Percentiles rank a stretch among this genome's conserved stretches.
phyloP scores from a whole-genome alignment of 2,888 invertebrate species.

The Philhelius pedissequus region DNA sequence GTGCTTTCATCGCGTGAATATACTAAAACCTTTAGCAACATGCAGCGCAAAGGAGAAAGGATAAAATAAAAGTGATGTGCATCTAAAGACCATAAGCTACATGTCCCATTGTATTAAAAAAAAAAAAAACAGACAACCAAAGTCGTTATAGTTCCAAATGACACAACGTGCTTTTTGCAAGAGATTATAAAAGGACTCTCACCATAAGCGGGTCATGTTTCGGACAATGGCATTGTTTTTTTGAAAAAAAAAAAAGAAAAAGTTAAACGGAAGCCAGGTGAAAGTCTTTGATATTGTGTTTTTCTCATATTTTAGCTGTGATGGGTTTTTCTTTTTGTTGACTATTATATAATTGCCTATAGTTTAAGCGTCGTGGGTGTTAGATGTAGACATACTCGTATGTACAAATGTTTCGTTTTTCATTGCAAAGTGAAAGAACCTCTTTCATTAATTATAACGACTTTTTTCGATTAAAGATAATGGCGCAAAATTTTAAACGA shows the following conservation, averaged over 20 bases:
- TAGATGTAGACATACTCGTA: no score
- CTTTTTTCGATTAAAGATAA: no score
- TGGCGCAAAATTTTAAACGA: no score
- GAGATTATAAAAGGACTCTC: neutral
- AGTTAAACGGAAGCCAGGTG: neutral
- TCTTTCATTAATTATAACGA: no score
- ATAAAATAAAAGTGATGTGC: neutral
- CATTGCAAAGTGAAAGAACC: no score
- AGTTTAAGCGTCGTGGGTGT: no score
- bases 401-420: no score
- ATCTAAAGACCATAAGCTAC: neutral
- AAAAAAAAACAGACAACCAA: neutral
- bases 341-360: neutral
- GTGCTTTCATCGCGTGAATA: slow-evolving; percentile 4
- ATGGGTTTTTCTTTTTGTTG: neutral
- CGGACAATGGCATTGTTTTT: slow-evolving; percentile 32
- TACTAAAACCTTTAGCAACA: neutral
- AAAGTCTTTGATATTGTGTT: neutral
- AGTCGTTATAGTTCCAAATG: slow-evolving; percentile 30
- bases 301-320: neutral
- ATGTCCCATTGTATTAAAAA: neutral
- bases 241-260: neutral
- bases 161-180: slow-evolving; percentile 24
- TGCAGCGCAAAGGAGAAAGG: neutral
- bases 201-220: slow-evolving; percentile 32